Conservation (phyloP, 2,113 vertebrate species). For the Alaudala cheleensis region DNA sequence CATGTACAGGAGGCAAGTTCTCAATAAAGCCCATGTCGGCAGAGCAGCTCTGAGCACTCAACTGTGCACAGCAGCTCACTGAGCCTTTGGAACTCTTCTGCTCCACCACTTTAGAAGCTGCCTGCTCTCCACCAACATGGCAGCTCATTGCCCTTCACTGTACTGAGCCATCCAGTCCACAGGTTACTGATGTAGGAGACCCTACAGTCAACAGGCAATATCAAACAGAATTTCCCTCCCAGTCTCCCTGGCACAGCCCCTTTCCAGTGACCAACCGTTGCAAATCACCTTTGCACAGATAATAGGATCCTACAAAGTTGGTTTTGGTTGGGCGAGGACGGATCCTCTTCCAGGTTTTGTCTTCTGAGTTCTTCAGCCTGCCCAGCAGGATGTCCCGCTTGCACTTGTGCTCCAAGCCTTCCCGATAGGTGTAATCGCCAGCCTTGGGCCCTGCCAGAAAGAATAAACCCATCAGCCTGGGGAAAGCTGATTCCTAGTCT, state of each 20-base stretch:
- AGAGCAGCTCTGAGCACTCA: neutral
- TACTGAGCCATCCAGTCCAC: neutral
- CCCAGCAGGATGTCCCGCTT: conserved; percentile 85
- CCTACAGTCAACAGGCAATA: neutral
- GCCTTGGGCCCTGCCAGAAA: conserved; percentile 79
- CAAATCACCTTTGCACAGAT: conserved; percentile 88
- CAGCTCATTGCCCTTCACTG: neutral
- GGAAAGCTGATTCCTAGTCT: neutral
- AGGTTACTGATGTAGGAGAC: neutral
- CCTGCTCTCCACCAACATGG: neutral
- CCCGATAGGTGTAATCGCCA: conserved; percentile 82
- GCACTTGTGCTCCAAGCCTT: conserved; percentile 87
- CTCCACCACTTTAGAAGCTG: neutral
- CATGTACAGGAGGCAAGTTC: neutral
- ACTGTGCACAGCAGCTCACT: neutral
- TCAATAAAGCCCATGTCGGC: neutral
- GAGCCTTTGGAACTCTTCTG: neutral
- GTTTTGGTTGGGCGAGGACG: conserved; percentile 82
- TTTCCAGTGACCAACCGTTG: neutral
- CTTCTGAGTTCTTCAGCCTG: conserved; percentile 74
- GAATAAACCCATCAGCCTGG: neutral
- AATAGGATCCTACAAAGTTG: conserved; percentile 85
- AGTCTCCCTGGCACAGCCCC: neutral
- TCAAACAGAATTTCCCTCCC: neutral
- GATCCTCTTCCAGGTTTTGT: conserved; percentile 91